These are phyloP conservation scores for Diplolepis rosae DNA, from an alignment of 2,888 invertebrate species.

Conservation along the genomic window DNA sequence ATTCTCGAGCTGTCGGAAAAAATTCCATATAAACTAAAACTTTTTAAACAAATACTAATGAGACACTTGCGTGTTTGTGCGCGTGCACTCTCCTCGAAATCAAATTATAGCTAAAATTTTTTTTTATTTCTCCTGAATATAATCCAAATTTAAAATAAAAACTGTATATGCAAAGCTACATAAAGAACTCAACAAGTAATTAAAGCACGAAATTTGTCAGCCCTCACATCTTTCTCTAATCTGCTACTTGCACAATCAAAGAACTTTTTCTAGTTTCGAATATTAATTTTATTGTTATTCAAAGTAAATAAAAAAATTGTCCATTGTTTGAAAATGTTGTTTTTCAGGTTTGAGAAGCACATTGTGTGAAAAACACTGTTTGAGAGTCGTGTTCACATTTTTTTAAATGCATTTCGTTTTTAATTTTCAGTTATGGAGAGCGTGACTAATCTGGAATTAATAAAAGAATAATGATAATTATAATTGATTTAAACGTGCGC, in stretches of 20 bases:
- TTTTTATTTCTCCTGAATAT: too few species aligned
- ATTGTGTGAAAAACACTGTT: background rate
- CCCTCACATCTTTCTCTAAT: too few species aligned
- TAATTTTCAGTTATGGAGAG: background rate
- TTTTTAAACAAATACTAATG: background rate
- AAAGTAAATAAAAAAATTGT: too few species aligned
- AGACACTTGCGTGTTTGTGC: background rate
- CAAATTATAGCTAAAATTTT: too few species aligned
- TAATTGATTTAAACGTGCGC: slow-evolving; percentile 1
- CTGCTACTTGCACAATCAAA: too few species aligned
- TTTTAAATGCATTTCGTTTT: background rate
- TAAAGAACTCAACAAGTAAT: too few species aligned
- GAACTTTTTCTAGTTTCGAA: too few species aligned
- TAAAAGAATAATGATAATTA: background rate
- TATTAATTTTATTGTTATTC: too few species aligned
- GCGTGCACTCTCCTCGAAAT: background rate
- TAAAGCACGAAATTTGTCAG: too few species aligned
- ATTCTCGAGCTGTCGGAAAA: background rate
- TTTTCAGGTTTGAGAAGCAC: background rate
- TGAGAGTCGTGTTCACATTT: background rate
- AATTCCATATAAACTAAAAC: background rate
- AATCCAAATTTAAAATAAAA: too few species aligned
- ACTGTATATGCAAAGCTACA: too few species aligned
- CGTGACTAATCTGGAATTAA: background rate
- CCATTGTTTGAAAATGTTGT: background rate